These are phyloP conservation scores for Drosophila dunni DNA, from an alignment of 1,140 invertebrate species.

Conservation along the genomic window DNA sequence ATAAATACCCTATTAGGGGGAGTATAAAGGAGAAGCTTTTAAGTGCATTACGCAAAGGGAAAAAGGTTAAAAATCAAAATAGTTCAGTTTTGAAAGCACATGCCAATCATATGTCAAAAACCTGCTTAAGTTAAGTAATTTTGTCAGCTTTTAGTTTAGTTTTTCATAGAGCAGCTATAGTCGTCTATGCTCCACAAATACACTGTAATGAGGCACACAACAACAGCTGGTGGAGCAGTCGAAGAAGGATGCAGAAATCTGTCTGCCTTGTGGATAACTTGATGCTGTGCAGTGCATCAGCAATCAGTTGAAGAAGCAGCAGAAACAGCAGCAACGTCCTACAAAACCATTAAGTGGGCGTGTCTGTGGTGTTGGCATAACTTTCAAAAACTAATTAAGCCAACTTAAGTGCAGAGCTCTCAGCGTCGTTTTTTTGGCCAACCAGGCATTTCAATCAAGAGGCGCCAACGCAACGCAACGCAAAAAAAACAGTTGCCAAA, in stretches of 20 bases:
- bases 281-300: slow-evolving; percentile 47
- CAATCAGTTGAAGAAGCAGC: slow-evolving; percentile 48
- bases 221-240: slow-evolving; percentile 32
- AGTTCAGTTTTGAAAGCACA: too few relatives aligned
- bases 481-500: slow-evolving; percentile 42
- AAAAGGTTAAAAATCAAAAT: too few relatives aligned
- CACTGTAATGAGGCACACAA: slow-evolving; percentile 25
- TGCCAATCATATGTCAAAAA: too few relatives aligned
- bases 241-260: slow-evolving; percentile 15
- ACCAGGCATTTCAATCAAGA: slow-evolving; percentile 79
- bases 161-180: slow-evolving; percentile 13
- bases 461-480: slow-evolving; percentile 50
- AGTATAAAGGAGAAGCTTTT: background rate
- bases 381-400: slow-evolving; percentile 84
- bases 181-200: slow-evolving; percentile 15
- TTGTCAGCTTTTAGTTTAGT: background rate
- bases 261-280: slow-evolving; percentile 38
- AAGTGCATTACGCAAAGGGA: too few relatives aligned
- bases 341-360: slow-evolving; percentile 75
- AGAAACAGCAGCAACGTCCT: slow-evolving; percentile 26
- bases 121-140: too few relatives aligned
- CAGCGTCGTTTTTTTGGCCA: slow-evolving; percentile 51
- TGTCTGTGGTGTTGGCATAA: slow-evolving; percentile 76
- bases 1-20: background rate
- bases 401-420: slow-evolving; percentile 77